A percentile compares a stretch with the other conserved stretches of the same genome.
phyloP scores from a whole-genome alignment of 2,888 invertebrate species.

The Molanna angustata region DNA sequence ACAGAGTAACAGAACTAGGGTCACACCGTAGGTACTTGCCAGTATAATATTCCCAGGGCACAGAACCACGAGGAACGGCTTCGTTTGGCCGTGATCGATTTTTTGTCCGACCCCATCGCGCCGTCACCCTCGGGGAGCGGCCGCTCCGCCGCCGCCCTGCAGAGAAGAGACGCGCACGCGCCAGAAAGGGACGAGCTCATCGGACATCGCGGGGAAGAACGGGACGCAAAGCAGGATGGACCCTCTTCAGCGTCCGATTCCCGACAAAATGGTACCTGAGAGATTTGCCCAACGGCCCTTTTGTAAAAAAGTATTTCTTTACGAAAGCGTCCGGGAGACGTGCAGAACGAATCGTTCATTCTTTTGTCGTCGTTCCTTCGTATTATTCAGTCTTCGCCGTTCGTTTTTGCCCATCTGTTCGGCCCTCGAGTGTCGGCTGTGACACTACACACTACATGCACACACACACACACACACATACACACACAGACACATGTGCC shows the following conservation, averaged over 20 bases:
- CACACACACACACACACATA: background rate
- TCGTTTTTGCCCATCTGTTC: background rate
- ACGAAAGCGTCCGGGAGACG: background rate
- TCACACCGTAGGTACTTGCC: too few relatives aligned
- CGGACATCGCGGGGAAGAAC: constrained; percentile 9
- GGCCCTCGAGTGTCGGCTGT: background rate
- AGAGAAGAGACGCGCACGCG: constrained; percentile 1
- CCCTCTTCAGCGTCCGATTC: constrained; percentile 20
- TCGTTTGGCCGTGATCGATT: constrained; percentile 9
- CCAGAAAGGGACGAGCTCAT: background rate
- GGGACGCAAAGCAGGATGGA: constrained; percentile 22
- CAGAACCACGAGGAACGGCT: background rate
- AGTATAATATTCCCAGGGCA: too few relatives aligned
- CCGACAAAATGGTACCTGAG: constrained; percentile 1
- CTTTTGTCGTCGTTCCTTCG: background rate
- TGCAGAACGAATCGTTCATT: background rate
- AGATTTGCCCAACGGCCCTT: background rate
- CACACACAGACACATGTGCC: background rate
- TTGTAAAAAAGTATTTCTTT: background rate
- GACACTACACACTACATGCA: background rate
- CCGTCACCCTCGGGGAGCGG: constrained; percentile 12
- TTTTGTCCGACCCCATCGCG: constrained; percentile 7
- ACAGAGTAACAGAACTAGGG: too few relatives aligned
- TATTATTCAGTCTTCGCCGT: background rate
- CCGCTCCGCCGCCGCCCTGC: background rate